Percentiles rank a stretch among this genome's conserved stretches.
These are phyloP conservation scores for Creontiades dilutus DNA, from an alignment of 2,888 invertebrate genomes.

Conservation along the genomic window DNA sequence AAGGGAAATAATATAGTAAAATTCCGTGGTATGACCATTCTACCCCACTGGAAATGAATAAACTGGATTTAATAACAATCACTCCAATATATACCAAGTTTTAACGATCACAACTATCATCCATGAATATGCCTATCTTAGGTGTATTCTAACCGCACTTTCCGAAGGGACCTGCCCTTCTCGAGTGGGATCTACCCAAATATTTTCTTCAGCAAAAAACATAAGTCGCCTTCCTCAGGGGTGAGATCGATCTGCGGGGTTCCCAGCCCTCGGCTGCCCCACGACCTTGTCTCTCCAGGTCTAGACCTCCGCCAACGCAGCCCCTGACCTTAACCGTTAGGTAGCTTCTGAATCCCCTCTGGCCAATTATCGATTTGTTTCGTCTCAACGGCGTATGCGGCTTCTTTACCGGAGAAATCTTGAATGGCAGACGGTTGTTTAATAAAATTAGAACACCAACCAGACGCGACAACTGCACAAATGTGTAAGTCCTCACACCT, in stretches of 20 bases:
- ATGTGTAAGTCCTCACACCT: too few species aligned
- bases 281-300: conserved; percentile 44
- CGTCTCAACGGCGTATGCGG: not conserved
- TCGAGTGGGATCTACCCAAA: not conserved
- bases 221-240: not conserved
- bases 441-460: too few species aligned
- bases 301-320: not conserved
- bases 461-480: too few species aligned
- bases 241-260: conserved; percentile 11
- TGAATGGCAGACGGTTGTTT: not conserved
- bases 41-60: too few species aligned
- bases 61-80: too few species aligned
- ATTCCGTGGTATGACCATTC: too few species aligned
- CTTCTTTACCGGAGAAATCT: not conserved
- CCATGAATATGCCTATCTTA: too few species aligned
- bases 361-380: conserved; percentile 19
- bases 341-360: not conserved
- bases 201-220: conserved; percentile 8
- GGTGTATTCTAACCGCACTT: too few species aligned
- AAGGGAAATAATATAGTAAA: too few species aligned
- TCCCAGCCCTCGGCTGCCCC: conserved; percentile 21
- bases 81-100: too few species aligned
- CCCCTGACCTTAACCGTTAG: conserved; percentile 36
- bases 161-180: too few species aligned
- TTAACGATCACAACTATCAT: too few species aligned